These are phyloP conservation scores for Rhineura floridana DNA, from an alignment of 2,113 vertebrate species.

Conservation along the genomic window DNA sequence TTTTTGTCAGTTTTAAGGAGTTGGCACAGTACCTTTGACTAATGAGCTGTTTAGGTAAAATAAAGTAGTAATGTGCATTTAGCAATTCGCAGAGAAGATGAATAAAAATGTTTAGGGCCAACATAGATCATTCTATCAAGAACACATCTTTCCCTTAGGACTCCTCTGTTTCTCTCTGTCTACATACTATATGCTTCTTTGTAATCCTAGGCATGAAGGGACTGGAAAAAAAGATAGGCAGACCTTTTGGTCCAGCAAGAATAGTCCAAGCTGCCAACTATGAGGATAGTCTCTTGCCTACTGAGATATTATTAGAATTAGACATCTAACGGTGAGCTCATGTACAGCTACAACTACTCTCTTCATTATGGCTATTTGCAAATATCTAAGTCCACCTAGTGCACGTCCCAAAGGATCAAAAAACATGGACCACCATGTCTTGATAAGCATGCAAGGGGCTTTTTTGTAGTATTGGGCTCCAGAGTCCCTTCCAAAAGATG, in stretches of 20 bases:
- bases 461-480: conserved; percentile 43
- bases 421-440: conserved; percentile 15
- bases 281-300: conserved; percentile 31
- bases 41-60: conserved; percentile 28
- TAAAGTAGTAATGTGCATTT: conserved; percentile 58
- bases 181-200: conserved; percentile 53
- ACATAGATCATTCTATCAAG: conserved; percentile 48
- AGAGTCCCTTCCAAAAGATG: conserved; percentile 47
- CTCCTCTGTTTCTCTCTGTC: conserved; percentile 12
- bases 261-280: conserved; percentile 31
- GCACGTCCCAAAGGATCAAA: conserved; percentile 25
- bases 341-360: conserved; percentile 46
- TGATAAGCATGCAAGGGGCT: conserved; percentile 30
- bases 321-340: conserved; percentile 24
- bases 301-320: conserved; percentile 31
- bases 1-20: conserved; percentile 51
- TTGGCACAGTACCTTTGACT: conserved; percentile 36
- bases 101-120: conserved; percentile 53
- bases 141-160: conserved; percentile 40
- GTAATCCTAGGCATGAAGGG: conserved; percentile 50
- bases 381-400: conserved; percentile 40
- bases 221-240: conserved; percentile 33
- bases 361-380: conserved; percentile 50
- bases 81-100: conserved; percentile 61
- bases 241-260: conserved; percentile 41